Evolutionary conservation across 2,113 vertebrate genomes (phyloP), one percentile per base, ranked within the genome.

Genomic region (Festucalex cinctus): DNA sequence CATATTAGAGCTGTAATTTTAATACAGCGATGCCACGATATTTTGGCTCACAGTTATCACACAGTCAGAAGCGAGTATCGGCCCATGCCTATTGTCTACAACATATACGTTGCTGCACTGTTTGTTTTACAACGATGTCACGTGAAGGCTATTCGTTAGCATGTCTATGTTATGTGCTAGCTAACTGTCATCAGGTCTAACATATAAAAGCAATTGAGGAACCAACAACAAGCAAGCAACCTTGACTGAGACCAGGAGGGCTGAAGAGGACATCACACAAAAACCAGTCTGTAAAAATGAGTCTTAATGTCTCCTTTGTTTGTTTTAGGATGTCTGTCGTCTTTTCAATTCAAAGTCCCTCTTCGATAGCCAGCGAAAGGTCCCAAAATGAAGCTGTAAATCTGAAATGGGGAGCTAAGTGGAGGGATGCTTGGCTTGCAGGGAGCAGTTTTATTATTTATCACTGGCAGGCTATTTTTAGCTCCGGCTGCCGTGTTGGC

Each of bases 361-460:
- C 37, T 41, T 43, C 37, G 14, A 43, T 43, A 17, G 14, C 53
- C 60, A 43, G 28, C 39, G 20, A 43, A n/a, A 43, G 3, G 2
- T 6, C 64, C 17, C 49, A 43, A 24, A 62, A 62, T 62, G 60
- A 62, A 26, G 60, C 60, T 3, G 39, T 62, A 62, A 62, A 62
- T 62, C 39, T 41, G 22, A 62, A 62, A 62, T 17, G 60, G 16
- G 60, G 39, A 62, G 37, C n/a, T 49, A 48, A 73, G 57, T 73
- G 74, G 69, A 70, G 17, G 57, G 48, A 54, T 16, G 70, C 65
- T 35, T n/a, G 66, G 80, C 85, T 81, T 75, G 84, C 69, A 78
- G 76, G 70, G 78, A 79, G 73, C 69, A 68, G 35, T 69, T 89
- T 84, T 70, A 88, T 87, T 83, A 88, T 86, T 87, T 83, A 88